Conservation (phyloP, 1,140 invertebrate genomes). For the Leucophenga varia region DNA sequence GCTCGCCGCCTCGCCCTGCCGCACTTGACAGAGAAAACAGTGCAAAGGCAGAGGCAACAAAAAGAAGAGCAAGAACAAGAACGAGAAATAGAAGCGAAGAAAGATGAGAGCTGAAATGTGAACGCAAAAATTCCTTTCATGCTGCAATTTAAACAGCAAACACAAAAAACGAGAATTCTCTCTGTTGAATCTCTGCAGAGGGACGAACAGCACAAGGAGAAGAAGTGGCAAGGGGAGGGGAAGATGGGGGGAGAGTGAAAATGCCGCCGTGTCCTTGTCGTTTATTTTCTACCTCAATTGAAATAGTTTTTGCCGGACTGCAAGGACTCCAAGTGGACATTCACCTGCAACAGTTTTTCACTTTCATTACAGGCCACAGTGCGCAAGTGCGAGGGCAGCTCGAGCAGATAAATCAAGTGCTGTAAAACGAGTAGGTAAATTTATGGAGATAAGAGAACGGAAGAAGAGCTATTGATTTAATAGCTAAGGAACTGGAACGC, state of each 20-base stretch:
- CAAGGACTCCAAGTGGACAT: constrained; percentile 21
- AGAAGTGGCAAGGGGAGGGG: not conserved
- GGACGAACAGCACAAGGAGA: constrained; percentile 1
- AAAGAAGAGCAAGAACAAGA: constrained; percentile 18
- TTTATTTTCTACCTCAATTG: constrained; percentile 52
- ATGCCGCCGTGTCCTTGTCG: constrained; percentile 48
- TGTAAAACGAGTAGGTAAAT: too few species aligned
- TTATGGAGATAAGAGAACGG: not conserved
- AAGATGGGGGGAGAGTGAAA: constrained; percentile 16
- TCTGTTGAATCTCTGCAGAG: constrained; percentile 25
- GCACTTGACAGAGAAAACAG: constrained; percentile 31
- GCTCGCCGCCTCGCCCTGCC: constrained; percentile 22
- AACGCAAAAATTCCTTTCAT: constrained; percentile 43
- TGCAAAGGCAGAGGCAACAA: constrained; percentile 1
- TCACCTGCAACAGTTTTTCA: constrained; percentile 42
- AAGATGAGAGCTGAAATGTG: constrained; percentile 44
- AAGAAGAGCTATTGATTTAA: not conserved
- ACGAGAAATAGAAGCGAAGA: too few species aligned
- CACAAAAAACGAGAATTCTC: constrained; percentile 17
- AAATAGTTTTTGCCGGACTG: constrained; percentile 42
- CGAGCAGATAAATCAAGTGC: too few species aligned
- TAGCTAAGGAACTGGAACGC: not conserved
- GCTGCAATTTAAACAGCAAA: constrained; percentile 50
- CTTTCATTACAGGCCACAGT: constrained; percentile 37
- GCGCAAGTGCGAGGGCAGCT: constrained; percentile 14